Percentiles rank a stretch among this genome's conserved stretches.
Conservation (phyloP, 2,113 vertebrate species). For the Pogonocichla stellata region DNA sequence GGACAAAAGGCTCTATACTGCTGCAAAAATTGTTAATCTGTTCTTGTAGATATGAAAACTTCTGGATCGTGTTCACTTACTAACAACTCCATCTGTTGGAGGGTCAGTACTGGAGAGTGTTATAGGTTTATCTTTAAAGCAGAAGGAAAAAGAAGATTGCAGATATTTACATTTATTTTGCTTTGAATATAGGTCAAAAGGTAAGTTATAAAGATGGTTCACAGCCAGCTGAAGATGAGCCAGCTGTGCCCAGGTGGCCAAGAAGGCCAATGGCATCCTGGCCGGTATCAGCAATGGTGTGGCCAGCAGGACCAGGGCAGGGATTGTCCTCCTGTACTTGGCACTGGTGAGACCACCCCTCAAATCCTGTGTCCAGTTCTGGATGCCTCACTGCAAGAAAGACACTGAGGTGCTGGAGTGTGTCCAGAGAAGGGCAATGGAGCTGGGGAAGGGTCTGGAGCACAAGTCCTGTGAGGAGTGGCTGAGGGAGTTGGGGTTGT, state of each 20-base stretch:
- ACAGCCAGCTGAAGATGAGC: not conserved
- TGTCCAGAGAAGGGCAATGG: fast-evolving
- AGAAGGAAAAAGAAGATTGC: not conserved
- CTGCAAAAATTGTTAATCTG: not conserved
- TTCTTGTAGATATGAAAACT: not conserved
- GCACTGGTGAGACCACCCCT: not conserved
- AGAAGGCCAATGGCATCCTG: not conserved
- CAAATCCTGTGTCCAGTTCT: not conserved
- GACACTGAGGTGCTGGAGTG: fast-evolving
- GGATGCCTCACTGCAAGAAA: not conserved
- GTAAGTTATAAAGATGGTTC: not conserved
- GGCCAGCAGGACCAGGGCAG: not conserved
- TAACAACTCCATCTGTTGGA: not conserved
- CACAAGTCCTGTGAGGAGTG: fast-evolving
- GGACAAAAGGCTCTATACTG: not conserved
- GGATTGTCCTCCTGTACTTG: not conserved
- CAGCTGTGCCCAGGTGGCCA: not conserved
- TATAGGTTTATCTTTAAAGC: not conserved
- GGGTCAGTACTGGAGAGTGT: not conserved
- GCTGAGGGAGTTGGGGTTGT: not conserved
- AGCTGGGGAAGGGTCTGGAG: not conserved
- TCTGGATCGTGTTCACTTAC: not conserved
- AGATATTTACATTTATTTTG: not conserved
- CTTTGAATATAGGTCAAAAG: not conserved
- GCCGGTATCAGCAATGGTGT: not conserved